Evolutionary conservation across 2,797 vertebrate species (phyloP), one percentile per base, ranked within the genome.

Genomic region (Scleropages formosus): DNA sequence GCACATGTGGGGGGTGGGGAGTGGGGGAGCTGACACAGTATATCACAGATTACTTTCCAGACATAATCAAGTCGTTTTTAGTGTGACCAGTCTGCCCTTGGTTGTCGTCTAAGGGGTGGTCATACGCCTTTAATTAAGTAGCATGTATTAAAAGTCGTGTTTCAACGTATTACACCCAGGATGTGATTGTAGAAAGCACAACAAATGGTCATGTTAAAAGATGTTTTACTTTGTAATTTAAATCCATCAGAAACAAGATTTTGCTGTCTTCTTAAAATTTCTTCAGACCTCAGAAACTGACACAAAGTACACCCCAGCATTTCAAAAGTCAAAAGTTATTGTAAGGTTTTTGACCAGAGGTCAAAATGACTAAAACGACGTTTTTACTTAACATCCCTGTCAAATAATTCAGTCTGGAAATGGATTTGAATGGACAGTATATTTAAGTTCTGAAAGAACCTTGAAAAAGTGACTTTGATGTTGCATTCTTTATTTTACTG

Each of bases 401-500:
- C 26, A 60, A 27, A 47, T 67, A 31, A 73, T 27, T 64, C 12
- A 13, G 11, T 31, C 44, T 47, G 18, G 16, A 18, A 18, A 47
- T 70, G 67, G 24, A 26, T 70, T 47, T 22, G 31, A 11, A 20
- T 31, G 24, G 68, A 22, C 66, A 61, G 59, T 46, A 51, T 69
- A 26, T 69, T 70, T 10, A 70, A n/a, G 46, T 61, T 62, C 16
- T 51, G n/a, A 27, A 10, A 6, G 44, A 59, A 66, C 24, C 66
- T 62, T 70, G 46, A 70, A 69, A 20, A 61, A 49, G 58, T 62
- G 24, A 63, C 59, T 39, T 66, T 67, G 72, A 87, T 85, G 81
- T 80, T 85, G 85, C 79, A 85, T 82, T 82, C 78, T 59, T 83
- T 51, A 72, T 81, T 82, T 80, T 84, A 74, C 75, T 85, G 77